Evolutionary conservation across 2,113 vertebrate species (phyloP).

Genomic region (Plecotus auritus): DNA sequence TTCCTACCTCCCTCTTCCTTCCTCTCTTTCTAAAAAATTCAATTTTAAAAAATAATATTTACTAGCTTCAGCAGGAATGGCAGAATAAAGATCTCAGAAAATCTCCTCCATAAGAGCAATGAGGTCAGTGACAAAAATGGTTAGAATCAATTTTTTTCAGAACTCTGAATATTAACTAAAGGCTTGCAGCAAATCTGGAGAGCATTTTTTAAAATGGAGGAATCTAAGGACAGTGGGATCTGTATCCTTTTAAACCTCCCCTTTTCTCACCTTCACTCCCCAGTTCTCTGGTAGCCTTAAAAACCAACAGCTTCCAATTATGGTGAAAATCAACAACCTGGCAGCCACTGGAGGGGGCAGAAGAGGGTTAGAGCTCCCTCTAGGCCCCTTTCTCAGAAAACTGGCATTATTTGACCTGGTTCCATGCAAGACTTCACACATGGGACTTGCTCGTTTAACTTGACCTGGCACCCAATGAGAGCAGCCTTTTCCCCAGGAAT

Average conservation of each 20-base stretch:
- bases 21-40: not conserved
- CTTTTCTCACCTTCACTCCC: not conserved
- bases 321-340: not conserved
- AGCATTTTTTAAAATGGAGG: not conserved
- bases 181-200: not conserved
- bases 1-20: too few species aligned
- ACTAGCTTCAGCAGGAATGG: not conserved
- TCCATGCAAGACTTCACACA: not conserved
- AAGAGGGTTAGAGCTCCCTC: not conserved
- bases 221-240: not conserved
- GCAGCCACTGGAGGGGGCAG: not conserved
- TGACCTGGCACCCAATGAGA: conserved; percentile 35
- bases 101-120: not conserved
- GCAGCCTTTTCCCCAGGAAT: conserved; percentile 14
- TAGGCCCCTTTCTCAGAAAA: conserved; percentile 13
- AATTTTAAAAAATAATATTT: not conserved
- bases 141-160: not conserved
- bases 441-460: conserved; percentile 16
- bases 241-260: not conserved
- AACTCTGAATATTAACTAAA: not conserved
- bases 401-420: not conserved
- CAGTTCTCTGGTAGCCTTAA: not conserved
- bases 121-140: not conserved
- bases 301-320: not conserved
- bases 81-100: not conserved